phyloP scores from a whole-genome alignment of 2,113 vertebrate genomes.

The Platysternon megacephalum region DNA sequence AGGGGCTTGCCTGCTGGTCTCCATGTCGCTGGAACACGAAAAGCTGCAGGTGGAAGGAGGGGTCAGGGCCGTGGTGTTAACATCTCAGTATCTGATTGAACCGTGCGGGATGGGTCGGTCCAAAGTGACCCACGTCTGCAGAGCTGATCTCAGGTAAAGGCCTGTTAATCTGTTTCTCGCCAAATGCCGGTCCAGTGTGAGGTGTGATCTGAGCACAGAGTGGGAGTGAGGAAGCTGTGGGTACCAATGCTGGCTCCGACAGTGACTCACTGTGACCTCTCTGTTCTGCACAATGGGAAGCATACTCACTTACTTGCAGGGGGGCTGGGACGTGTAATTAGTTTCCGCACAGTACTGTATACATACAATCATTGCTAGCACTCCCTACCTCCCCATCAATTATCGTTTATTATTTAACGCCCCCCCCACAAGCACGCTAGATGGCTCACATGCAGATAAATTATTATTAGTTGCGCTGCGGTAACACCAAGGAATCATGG shows the following conservation, averaged over 20 bases:
- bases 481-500: background rate
- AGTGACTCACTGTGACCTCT: background rate
- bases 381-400: background rate
- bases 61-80: slow-evolving; percentile 83
- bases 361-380: background rate
- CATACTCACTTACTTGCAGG: background rate
- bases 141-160: slow-evolving; percentile 85
- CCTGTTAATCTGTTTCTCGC: background rate
- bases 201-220: background rate
- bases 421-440: background rate
- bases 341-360: background rate
- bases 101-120: slow-evolving; percentile 81
- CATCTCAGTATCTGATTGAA: slow-evolving; percentile 86
- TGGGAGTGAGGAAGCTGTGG: too few relatives aligned
- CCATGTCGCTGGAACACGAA: slow-evolving; percentile 85
- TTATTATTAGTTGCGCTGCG: background rate
- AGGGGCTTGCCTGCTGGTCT: slow-evolving; percentile 82
- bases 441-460: background rate
- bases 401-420: background rate
- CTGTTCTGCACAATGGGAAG: background rate
- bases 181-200: background rate
- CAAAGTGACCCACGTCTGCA: slow-evolving; percentile 86
- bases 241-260: background rate
- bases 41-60: slow-evolving; percentile 78
- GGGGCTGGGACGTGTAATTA: background rate